Evolutionary conservation across 2,888 invertebrate genomes (phyloP), one percentile per base, ranked within the genome.

Genomic region (Smittia aterrima): DNA sequence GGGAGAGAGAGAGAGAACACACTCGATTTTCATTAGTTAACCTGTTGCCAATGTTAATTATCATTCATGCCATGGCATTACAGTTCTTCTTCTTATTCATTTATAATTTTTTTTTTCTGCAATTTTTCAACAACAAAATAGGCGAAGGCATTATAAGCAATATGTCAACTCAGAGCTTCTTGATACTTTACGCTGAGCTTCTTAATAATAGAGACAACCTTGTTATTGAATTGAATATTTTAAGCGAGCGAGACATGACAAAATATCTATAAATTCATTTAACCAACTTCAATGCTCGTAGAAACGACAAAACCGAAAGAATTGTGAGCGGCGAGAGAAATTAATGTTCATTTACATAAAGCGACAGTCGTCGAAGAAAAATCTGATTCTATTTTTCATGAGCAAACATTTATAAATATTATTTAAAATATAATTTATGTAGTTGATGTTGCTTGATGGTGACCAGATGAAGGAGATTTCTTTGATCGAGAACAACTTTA

Each of bases 101-200:
- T n/a, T n/a, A n/a, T n/a, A n/a, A n/a, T n/a, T n/a, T n/a, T n/a
- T n/a, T n/a, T n/a, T 22, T 58, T 1, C 22, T 58, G 13, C 62
- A 40, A 38, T 72, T 40, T 9, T 54, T 54, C 27, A 41, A 71
- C 70, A 72, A 72, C 53, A 22, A 38, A 38, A 62, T 72, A 27
- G 13, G 58, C n/a, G 20, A 54, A 62, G 22, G 72, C 54, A 72
- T 72, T 72, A 72, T 62, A 72, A 62, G 72, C 72, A 72, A 72
- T 72, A 72, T 72, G 72, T 72, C 72, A 72, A 72, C 58, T 16
- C 27, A n/a, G 40, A 22, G 62, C 72, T 62, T 72, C 72, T 72
- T 62, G 70, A 71, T 71, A 71, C 47, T 71, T 16, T 40, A 64
- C 20, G 66, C 18, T 32, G 66, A 38, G 66, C 18, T 41, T 47